Evolutionary conservation across 2,113 vertebrate species (phyloP).

Genomic region (Labeo catla): DNA sequence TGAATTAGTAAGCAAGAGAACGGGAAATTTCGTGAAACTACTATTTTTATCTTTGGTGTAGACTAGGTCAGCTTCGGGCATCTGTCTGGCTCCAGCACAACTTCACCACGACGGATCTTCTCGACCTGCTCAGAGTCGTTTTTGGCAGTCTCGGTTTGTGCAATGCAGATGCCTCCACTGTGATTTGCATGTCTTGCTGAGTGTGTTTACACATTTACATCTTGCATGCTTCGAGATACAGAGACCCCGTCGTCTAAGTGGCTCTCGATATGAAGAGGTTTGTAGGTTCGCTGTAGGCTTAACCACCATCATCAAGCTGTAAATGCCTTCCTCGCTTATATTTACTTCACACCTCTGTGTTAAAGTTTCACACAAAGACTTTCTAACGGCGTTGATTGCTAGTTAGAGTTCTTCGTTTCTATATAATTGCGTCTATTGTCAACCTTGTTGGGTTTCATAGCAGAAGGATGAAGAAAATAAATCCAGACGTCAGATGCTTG

Average conservation of each 20-base stretch:
- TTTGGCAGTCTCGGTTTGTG: background rate
- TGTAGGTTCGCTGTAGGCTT: conserved; percentile 21
- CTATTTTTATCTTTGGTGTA: conserved; percentile 9
- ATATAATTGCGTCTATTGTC: conserved; percentile 16
- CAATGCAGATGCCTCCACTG: background rate
- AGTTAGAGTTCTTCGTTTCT: background rate
- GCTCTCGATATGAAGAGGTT: conserved; percentile 8
- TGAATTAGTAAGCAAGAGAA: conserved; percentile 41
- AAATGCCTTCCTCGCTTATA: background rate
- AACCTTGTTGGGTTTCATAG: background rate
- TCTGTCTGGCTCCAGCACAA: background rate
- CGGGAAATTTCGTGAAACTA: background rate
- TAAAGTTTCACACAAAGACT: background rate
- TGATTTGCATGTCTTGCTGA: background rate
- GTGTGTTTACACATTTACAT: conserved; percentile 31
- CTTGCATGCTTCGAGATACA: background rate
- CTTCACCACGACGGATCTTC: background rate
- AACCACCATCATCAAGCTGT: conserved; percentile 11
- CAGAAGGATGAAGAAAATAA: background rate
- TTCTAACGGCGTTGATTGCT: conserved; percentile 6
- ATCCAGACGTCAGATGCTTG: background rate
- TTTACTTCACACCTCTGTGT: conserved; percentile 24
- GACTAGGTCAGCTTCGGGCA: conserved; percentile 3
- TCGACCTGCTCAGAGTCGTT: background rate
- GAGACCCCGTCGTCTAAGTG: conserved; percentile 10